Evolutionary conservation across 2,888 invertebrate species (phyloP).

Genomic region (Drosophila formosana): DNA sequence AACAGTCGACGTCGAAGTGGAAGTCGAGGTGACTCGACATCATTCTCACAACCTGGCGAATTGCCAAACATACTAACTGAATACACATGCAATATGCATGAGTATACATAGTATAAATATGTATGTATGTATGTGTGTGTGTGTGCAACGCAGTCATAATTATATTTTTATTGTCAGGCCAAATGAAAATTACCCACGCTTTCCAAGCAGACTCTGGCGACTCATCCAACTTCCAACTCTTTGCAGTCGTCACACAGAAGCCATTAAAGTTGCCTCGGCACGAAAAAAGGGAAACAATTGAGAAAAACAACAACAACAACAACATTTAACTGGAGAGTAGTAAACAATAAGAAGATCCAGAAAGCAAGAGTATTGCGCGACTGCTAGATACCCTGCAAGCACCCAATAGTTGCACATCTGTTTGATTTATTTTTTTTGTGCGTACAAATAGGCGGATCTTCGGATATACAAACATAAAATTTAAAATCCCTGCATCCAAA

Average conservation of each 20-base stretch:
- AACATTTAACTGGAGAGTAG: conserved; percentile 29
- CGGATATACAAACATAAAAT: too few species aligned
- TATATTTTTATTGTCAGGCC: conserved; percentile 64
- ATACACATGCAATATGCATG: conserved; percentile 6
- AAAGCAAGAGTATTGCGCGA: background rate
- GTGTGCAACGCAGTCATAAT: conserved; percentile 62
- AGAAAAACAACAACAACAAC: conserved; percentile 21
- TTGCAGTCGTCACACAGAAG: conserved; percentile 55
- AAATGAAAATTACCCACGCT: conserved; percentile 70
- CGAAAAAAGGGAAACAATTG: conserved; percentile 60
- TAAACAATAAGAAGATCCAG: conserved; percentile 5
- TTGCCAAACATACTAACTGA: conserved; percentile 35
- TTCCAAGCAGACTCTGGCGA: conserved; percentile 48
- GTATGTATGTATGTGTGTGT: conserved; percentile 36
- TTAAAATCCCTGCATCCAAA: too few species aligned
- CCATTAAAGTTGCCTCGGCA: conserved; percentile 62
- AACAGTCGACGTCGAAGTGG: conserved; percentile 4
- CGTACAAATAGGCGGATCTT: too few species aligned
- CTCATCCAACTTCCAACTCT: conserved; percentile 39
- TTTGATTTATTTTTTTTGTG: background rate
- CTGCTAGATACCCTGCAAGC: conserved; percentile 4
- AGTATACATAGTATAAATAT: background rate
- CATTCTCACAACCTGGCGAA: conserved; percentile 57
- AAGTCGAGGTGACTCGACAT: conserved; percentile 55
- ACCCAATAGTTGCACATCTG: background rate